Base-by-base conservation (phyloP, 2,113 vertebrate genomes). In the Lophura nycthemera region DNA sequence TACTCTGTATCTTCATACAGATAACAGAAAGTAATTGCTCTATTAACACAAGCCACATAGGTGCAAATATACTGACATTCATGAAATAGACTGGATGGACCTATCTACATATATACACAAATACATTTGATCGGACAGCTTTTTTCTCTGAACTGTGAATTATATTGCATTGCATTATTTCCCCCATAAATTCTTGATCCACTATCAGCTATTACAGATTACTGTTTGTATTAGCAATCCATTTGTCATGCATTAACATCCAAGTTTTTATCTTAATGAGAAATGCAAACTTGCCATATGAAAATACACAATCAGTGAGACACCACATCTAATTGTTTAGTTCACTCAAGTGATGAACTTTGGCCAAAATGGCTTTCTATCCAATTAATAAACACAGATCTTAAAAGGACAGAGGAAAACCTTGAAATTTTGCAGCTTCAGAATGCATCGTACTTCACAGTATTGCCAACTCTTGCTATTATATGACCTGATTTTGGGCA, bases 331-430 rank as follows among this genome's bases (percentile, higher is more conserved):
- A 27, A 43, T 75, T 71, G 82, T 80, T 80, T 40, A 75, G 1
- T 75, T 71, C 63, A 88, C 11, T 5, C 10, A 78, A 60, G 84
- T 0, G 0, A 27, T 65, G 61, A 65, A 70, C 50, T 81, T 92
- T 59, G 40, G 64, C 86, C 91, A 95, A 93, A 90, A 79, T 40
- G 11, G 43, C 87, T 92, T 89, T 95, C 70, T 84, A 8, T 61
- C 27, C 91, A 67, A 96, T 92, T 92, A 93, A 79, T 69, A 76
- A 91, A 82, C 34, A 36, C 11, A 14, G 24, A 75, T 36, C 36
- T 78, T 69, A 66, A 79, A 61, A 86, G 69, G 27, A 63, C 27
- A 76, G 70, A 54, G 14, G 11, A 85, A 11, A 75, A 65, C 59
- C 75, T 79, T 36, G 20, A 43, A n/a, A 63, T 73, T 90, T 83